These are phyloP conservation scores for Coenonympha arcania DNA, from an alignment of 2,888 invertebrate genomes.

Conservation along the genomic window DNA sequence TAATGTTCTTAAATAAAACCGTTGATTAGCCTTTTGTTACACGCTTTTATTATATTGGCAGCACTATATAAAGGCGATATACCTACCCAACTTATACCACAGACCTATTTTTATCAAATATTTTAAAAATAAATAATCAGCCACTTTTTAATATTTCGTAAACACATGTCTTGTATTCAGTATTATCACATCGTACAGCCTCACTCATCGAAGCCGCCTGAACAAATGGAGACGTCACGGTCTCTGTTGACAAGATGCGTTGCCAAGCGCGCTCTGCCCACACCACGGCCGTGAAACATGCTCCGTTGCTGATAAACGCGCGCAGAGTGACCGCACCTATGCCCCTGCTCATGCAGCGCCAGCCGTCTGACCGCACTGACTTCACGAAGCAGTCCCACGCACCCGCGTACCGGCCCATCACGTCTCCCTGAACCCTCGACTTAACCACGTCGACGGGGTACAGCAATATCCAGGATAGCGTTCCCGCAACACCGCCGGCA, in stretches of 20 bases:
- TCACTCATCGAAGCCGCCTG: slow-evolving; percentile 43
- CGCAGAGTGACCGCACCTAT: slow-evolving; percentile 84
- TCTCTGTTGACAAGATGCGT: slow-evolving; percentile 41
- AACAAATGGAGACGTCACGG: slow-evolving; percentile 24
- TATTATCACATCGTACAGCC: slow-evolving; percentile 47
- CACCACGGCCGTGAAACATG: slow-evolving; percentile 90
- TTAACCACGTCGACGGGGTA: slow-evolving; percentile 95
- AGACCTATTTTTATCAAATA: neutral
- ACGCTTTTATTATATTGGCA: too few species aligned
- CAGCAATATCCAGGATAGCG: slow-evolving; percentile 86
- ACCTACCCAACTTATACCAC: neutral
- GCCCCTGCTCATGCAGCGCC: slow-evolving; percentile 81
- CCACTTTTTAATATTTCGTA: slow-evolving; percentile 46
- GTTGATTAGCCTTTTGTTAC: too few species aligned
- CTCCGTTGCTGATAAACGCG: slow-evolving; percentile 95
- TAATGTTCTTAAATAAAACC: too few species aligned
- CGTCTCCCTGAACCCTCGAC: slow-evolving; percentile 87
- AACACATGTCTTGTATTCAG: slow-evolving; percentile 49
- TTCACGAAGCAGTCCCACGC: slow-evolving; percentile 82
- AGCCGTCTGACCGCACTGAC: slow-evolving; percentile 81
- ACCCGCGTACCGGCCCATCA: slow-evolving; percentile 76
- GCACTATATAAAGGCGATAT: too few species aligned
- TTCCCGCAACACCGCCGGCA: slow-evolving; percentile 91
- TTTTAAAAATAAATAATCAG: neutral
- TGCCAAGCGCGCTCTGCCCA: slow-evolving; percentile 80